Conservation (phyloP, 2,888 invertebrate species). For the Amphimallon solstitiale region DNA sequence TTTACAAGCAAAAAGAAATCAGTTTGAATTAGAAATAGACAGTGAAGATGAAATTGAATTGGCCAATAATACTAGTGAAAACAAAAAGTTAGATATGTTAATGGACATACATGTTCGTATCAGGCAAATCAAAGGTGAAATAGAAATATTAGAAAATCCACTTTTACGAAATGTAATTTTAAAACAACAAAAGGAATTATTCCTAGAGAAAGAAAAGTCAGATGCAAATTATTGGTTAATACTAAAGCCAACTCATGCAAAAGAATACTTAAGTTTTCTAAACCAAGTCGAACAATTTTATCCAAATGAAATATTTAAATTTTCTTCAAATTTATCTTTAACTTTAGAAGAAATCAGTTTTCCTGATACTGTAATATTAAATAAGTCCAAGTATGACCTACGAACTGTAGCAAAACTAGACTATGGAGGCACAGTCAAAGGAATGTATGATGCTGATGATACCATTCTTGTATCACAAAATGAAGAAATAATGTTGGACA, state of each 20-base stretch:
- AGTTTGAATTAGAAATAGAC: conserved; percentile 61
- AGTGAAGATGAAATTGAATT: conserved; percentile 60
- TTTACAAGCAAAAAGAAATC: conserved; percentile 64
- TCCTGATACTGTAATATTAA: conserved; percentile 65
- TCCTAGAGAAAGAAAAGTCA: conserved; percentile 37
- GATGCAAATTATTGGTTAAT: conserved; percentile 61
- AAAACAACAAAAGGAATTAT: conserved; percentile 45
- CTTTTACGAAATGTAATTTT: conserved; percentile 66
- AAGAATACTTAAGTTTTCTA: conserved; percentile 64
- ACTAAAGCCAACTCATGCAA: conserved; percentile 63
- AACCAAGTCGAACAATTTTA: conserved; percentile 60
- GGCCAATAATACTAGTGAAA: conserved; percentile 53
- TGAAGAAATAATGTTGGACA: conserved; percentile 67
- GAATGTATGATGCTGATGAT: conserved; percentile 49
- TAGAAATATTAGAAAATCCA: conserved; percentile 71
- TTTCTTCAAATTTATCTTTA: conserved; percentile 59
- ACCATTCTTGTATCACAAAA: conserved; percentile 61
- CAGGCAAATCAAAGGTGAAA: conserved; percentile 68
- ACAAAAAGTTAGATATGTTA: conserved; percentile 61
- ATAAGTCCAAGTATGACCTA: conserved; percentile 65
- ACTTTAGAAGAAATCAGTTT: conserved; percentile 61
- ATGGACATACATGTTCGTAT: conserved; percentile 68
- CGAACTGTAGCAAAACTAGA: conserved; percentile 66
- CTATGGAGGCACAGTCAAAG: conserved; percentile 62
- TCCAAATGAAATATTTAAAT: conserved; percentile 61